These are phyloP conservation scores for Echinarachnius parma DNA, from an alignment of 53 echinoderm and acorn worm genomes.

Conservation along the genomic window DNA sequence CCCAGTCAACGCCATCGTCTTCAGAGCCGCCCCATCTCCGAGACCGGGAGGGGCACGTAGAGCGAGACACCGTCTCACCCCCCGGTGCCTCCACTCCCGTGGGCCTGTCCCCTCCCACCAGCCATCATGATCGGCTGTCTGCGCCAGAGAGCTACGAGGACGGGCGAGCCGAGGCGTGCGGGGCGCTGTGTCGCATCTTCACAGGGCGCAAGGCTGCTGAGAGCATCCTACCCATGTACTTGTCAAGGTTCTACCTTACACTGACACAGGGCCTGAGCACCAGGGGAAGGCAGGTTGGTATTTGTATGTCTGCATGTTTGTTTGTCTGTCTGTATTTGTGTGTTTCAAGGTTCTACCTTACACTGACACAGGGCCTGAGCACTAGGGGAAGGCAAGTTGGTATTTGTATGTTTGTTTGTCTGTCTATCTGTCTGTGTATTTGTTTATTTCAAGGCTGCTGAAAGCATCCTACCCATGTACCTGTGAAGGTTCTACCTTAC, in stretches of 20 bases:
- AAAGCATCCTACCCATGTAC: conserved; percentile 89
- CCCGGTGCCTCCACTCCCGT: background rate
- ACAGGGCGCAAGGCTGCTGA: conserved; percentile 76
- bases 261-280: conserved; percentile 70
- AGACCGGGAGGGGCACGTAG: background rate
- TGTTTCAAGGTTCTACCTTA: conserved; percentile 81
- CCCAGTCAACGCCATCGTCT: conserved; percentile 39
- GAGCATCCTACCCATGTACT: conserved; percentile 85
- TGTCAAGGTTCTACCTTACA: conserved; percentile 83
- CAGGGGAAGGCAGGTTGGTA: conserved; percentile 17
- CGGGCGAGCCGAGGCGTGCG: conserved; percentile 94
- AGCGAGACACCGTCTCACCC: conserved; percentile 2
- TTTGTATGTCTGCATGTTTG: background rate
- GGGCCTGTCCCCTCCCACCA: conserved; percentile 16
- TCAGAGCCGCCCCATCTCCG: conserved; percentile 21
- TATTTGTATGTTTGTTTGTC: background rate
- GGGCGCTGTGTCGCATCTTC: conserved; percentile 87
- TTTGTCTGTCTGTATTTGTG: conserved; percentile 33
- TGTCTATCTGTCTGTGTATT: background rate
- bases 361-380: conserved; percentile 71
- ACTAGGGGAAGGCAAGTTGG: conserved; percentile 19
- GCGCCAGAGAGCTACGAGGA: conserved; percentile 87
- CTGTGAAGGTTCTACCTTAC: conserved; percentile 85
- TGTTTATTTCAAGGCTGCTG: conserved; percentile 58
- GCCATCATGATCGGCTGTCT: conserved; percentile 59